These are phyloP conservation scores for Drosophila chauvacae DNA, from an alignment of 1,140 invertebrate genomes.

Conservation along the genomic window DNA sequence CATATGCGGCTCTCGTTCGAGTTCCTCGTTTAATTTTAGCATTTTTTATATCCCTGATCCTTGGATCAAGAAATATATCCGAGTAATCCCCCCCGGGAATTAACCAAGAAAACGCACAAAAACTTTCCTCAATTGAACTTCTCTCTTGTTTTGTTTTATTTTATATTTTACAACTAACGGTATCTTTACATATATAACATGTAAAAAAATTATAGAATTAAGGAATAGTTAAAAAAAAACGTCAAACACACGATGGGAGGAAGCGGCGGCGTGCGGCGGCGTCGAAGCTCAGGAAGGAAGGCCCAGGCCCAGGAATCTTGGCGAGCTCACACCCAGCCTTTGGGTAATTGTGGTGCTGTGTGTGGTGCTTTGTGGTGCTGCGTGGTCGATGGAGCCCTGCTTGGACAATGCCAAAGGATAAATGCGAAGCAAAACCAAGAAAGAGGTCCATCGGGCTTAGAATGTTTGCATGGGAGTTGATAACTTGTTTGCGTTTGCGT, in stretches of 20 bases:
- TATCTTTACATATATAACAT: slow-evolving; percentile 84
- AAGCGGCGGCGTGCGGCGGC: slow-evolving; percentile 13
- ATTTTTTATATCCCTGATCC: no score
- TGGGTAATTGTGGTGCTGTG: neutral
- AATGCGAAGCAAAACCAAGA: slow-evolving; percentile 62
- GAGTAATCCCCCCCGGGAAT: no score
- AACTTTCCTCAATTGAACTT: slow-evolving; percentile 32
- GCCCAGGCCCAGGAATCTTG: neutral
- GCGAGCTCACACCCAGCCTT: slow-evolving; percentile 26
- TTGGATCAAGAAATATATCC: no score
- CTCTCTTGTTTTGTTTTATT: slow-evolving; percentile 41
- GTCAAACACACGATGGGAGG: slow-evolving; percentile 53
- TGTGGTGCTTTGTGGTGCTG: neutral
- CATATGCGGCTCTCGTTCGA: no score
- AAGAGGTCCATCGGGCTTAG: slow-evolving; percentile 24
- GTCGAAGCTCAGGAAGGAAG: neutral
- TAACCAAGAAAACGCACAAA: neutral
- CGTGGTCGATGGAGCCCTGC: slow-evolving; percentile 20
- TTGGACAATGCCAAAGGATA: slow-evolving; percentile 53
- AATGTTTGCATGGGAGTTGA: slow-evolving; percentile 19
- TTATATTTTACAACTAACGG: slow-evolving; percentile 75
- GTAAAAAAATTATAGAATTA: slow-evolving; percentile 78
- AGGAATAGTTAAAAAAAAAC: slow-evolving; percentile 80
- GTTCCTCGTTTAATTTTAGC: no score
- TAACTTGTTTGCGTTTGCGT: neutral